Evolutionary conservation across 2,888 invertebrate genomes (phyloP).

Genomic region (Leuctra nigra): DNA sequence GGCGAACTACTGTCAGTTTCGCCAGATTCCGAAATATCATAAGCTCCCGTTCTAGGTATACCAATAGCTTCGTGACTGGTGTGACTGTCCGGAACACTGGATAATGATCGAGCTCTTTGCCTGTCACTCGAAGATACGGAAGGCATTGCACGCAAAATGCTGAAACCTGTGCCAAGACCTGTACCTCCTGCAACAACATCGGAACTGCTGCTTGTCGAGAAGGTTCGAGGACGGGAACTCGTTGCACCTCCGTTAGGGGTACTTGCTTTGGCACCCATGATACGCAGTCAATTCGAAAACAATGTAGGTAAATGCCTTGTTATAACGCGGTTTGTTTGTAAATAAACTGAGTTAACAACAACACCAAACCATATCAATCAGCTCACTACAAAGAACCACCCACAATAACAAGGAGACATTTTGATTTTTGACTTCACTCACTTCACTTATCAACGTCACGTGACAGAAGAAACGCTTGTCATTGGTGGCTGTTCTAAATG

Average conservation of each 20-base stretch:
- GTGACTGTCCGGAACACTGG: conserved; percentile 71
- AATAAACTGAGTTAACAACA: conserved; percentile 18
- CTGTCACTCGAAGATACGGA: conserved; percentile 69
- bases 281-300: neutral
- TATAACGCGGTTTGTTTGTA: conserved; percentile 13
- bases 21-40: conserved; percentile 55
- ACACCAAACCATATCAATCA: conserved; percentile 28
- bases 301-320: conserved; percentile 12
- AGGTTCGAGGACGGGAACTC: conserved; percentile 66
- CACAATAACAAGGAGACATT: conserved; percentile 47
- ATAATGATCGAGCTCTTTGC: conserved; percentile 74
- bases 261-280: conserved; percentile 80
- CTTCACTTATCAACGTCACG: no score
- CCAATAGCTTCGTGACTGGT: conserved; percentile 51
- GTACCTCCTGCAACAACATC: conserved; percentile 47
- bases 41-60: conserved; percentile 50
- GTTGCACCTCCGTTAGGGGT: conserved; percentile 63
- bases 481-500: no score
- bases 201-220: conserved; percentile 65
- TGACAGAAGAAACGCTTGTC: no score
- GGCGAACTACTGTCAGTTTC: conserved; percentile 63
- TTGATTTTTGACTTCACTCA: no score
- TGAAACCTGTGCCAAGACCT: conserved; percentile 43
- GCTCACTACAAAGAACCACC: conserved; percentile 39
- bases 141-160: conserved; percentile 58